Evolutionary conservation across 1,140 invertebrate genomes (phyloP), one percentile per base, ranked within the genome.

Genomic region (Megathymus violae): DNA sequence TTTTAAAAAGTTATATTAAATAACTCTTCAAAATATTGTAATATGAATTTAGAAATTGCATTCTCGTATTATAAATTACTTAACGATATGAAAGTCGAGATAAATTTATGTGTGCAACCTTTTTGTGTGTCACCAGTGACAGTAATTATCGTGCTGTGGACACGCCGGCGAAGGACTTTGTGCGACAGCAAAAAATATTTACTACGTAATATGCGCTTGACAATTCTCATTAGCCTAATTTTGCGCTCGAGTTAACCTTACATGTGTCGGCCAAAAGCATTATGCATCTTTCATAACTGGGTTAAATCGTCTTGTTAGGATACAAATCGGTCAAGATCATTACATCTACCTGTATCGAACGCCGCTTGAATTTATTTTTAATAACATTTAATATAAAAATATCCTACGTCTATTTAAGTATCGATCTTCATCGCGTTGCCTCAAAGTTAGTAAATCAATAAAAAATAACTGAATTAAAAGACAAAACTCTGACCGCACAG

Each of bases 321-420:
- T 41, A 38, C 54, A 82, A 76, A 64, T 74, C 63, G 80, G 80
- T 75, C 80, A 82, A 82, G 76, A 76, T 80, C 67, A 70, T 43
- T 22, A 64, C 46, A 67, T 65, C 68, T 63, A 69, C 63, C 63
- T 61, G 62, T 62, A 64, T 60, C 38, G 52, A 56, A 46, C 60
- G 22, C 65, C 54, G 10, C 11, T 51, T 50, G 36, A 1, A 22
- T 52, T 50, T 4, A 34, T 17, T 40, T 52, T 64, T n/a, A n/a
- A n/a, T 64, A 5, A 17, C 1, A 10, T 25, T 11, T n/a, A 40
- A 25, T 6, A 16, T 36, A 46, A 46, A 46, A 15, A 41, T 44
- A 9, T 5, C 7, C 7, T 31, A 15, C 22, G 27, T 17, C 14
- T 27, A 3, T 31, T 4, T 7, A 43, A 0, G 1, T 41, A n/a